phyloP scores from a whole-genome alignment of 2,888 invertebrate genomes.

The Eupithecia tripunctaria region DNA sequence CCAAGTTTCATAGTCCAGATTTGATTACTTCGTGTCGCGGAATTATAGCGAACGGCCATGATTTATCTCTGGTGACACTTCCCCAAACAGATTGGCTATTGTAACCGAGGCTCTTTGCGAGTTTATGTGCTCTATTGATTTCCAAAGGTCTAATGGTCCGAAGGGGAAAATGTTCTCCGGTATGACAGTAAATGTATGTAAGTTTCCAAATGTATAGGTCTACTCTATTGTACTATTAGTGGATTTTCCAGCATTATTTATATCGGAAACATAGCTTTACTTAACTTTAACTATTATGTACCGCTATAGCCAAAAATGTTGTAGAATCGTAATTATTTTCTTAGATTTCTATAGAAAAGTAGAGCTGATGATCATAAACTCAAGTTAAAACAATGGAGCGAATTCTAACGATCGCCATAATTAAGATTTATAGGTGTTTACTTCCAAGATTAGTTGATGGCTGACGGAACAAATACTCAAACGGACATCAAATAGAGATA shows the following conservation, averaged over 20 bases:
- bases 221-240: too few species aligned
- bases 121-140: constrained; percentile 1
- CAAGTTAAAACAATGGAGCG: not conserved
- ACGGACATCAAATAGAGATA: constrained; percentile 9
- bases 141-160: not conserved
- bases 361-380: not conserved
- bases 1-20: not conserved
- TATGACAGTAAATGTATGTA: not conserved
- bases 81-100: constrained; percentile 23
- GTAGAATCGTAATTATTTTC: not conserved
- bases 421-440: constrained; percentile 10
- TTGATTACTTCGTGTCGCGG: constrained; percentile 9
- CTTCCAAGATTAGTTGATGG: constrained; percentile 11
- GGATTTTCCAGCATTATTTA: too few species aligned
- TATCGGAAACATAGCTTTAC: too few species aligned
- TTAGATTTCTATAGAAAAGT: not conserved
- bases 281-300: too few species aligned
- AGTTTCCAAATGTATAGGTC: not conserved
- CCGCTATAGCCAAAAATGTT: not conserved
- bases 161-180: not conserved
- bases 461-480: constrained; percentile 15
- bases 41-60: constrained; percentile 29
- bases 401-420: not conserved
- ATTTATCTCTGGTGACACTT: constrained; percentile 32
- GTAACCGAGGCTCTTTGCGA: not conserved